A percentile compares a stretch with the other conserved stretches of the same genome.
phyloP scores from a whole-genome alignment of 2,888 invertebrate species.

The Drosophila neutralis region DNA sequence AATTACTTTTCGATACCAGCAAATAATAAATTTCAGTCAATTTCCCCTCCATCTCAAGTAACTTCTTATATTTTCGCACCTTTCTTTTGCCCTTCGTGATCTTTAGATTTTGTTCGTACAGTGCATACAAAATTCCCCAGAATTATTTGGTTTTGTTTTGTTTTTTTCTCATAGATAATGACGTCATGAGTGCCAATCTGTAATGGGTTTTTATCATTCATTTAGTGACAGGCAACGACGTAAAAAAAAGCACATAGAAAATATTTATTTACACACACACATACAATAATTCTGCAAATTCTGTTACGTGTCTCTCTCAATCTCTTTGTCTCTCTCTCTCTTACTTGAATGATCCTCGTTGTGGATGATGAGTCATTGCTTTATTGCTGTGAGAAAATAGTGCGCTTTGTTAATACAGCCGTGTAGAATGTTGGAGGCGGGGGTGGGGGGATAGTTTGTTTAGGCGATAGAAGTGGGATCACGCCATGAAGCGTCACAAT shows the following conservation, averaged over 20 bases:
- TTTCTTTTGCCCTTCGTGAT: constrained; percentile 9
- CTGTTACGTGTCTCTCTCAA: constrained; percentile 15
- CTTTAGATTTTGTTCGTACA: neutral
- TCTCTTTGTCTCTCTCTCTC: neutral
- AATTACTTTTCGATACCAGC: neutral
- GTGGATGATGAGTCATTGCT: constrained; percentile 43
- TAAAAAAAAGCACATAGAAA: constrained; percentile 30
- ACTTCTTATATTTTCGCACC: neutral
- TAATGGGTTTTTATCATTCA: constrained; percentile 38
- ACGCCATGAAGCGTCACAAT: constrained; percentile 12
- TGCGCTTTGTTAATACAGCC: neutral
- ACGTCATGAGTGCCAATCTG: constrained; percentile 43
- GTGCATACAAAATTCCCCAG: constrained; percentile 19
- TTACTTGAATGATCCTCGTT: constrained; percentile 41
- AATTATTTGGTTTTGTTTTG: constrained; percentile 28
- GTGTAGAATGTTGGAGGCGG: too few species aligned
- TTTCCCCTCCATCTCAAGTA: neutral
- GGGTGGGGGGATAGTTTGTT: neutral
- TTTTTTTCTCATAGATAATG: constrained; percentile 36
- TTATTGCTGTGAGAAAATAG: constrained; percentile 7
- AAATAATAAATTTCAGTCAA: neutral
- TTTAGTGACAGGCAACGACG: constrained; percentile 30
- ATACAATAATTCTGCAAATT: constrained; percentile 1
- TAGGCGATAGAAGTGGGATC: constrained; percentile 16
- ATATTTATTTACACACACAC: constrained; percentile 17